Conservation (phyloP, 2,888 invertebrate species). For the Geophilus truncorum region DNA sequence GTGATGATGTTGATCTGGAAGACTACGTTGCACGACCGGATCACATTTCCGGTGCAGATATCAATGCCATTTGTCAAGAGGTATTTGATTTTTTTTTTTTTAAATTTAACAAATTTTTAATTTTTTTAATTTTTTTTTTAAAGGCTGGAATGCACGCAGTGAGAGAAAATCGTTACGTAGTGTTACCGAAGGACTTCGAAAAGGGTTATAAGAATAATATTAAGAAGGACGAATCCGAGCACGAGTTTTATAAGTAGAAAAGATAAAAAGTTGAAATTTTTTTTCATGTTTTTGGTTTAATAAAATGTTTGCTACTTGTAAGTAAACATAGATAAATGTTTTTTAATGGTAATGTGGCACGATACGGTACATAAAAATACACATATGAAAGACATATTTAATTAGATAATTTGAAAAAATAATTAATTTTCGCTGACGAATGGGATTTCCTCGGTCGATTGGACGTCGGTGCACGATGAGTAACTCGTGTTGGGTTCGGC, state of each 20-base stretch:
- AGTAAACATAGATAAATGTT: not conserved
- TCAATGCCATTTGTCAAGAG: constrained; percentile 99
- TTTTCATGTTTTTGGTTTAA: not conserved
- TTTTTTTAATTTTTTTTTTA: constrained; percentile 39
- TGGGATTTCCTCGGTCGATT: constrained; percentile 9
- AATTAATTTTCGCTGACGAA: not conserved
- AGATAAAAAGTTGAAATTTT: not conserved
- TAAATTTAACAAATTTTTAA: too few species aligned
- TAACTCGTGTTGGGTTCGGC: constrained; percentile 41
- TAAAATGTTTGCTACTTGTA: not conserved
- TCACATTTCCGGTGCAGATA: constrained; percentile 97
- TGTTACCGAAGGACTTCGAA: constrained; percentile 97
- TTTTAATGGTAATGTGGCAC: not conserved
- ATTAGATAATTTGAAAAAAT: too few species aligned
- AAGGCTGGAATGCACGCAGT: constrained; percentile 99
- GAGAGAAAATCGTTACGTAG: constrained; percentile 97
- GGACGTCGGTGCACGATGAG: not conserved
- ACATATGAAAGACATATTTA: too few species aligned
- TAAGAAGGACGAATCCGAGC: constrained; percentile 98
- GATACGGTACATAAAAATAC: not conserved
- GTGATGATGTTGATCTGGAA: constrained; percentile 97
- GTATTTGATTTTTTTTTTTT: too few species aligned
- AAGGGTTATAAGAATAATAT: constrained; percentile 99
- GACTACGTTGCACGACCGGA: constrained; percentile 98
- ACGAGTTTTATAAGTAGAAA: constrained; percentile 95